Evolutionary conservation across 2,113 vertebrate species (phyloP), one percentile per base, ranked within the genome.

Genomic region (Nothocercus julius): DNA sequence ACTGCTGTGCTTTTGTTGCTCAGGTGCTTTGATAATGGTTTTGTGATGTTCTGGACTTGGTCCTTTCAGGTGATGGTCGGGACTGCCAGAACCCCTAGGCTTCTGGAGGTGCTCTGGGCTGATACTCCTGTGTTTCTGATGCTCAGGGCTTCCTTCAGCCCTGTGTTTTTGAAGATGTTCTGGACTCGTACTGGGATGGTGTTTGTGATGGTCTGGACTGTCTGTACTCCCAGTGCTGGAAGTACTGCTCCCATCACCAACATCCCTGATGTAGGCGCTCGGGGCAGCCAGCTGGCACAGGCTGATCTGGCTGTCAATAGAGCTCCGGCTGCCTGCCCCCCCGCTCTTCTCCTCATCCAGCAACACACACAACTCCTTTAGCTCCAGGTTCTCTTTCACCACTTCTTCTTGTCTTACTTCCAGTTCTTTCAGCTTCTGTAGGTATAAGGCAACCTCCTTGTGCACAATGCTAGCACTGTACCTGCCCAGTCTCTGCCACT

Each of bases 401-500:
- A 99, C 98, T 84, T 99, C 99, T 67, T 98, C 98, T 94, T 99
- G 99, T 79, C 97, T 98, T 94, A 98, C 98, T 96, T 99, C 99
- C 94, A 99, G 96, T 85, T 99, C 99, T 78, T 99, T 99, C 76
- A 99, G 97, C 96, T 99, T 99, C 96, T 99, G 99, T 86, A 99
- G 95, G 96, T 99, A 99, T 19, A 99, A 96, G 59, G 98, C 97
- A 95, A 99, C 99, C 93, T 99, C 99, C 96, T 99, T 99, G 96
- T 99, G 98, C 99, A 99, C 99, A 75, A 99, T 94, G 1, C 98
- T 98, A 1, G 99, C 98, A 0, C 99, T 99, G 98, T 98, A 99
- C 76, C 98, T 98, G 95, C 99, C 99, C 89, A 99, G 97, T 5
- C 99, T 98, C 97, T 99, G 99, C 99, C 99, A 99, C 92, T 99